phyloP scores from a whole-genome alignment of 2,888 invertebrate genomes.

The Molorchus minor region DNA sequence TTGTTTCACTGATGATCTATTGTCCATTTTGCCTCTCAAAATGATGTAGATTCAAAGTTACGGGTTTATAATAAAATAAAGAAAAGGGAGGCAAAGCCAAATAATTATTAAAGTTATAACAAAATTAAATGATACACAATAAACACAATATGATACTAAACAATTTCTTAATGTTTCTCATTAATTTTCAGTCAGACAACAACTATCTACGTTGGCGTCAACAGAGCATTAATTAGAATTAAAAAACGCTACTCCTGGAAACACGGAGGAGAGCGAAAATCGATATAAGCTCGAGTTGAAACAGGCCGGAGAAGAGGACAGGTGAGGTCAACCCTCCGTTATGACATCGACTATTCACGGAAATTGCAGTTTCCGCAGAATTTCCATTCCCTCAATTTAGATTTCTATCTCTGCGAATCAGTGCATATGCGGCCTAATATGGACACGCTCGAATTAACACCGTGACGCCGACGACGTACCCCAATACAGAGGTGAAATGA shows the following conservation, averaged over 20 bases:
- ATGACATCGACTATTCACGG: conserved; percentile 45
- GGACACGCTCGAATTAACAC: conserved; percentile 38
- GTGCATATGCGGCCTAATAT: conserved; percentile 40
- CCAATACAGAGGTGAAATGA: conserved; percentile 34
- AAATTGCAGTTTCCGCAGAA: conserved; percentile 54
- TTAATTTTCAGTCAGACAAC: conserved; percentile 12
- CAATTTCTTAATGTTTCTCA: background rate
- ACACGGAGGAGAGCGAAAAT: conserved; percentile 11
- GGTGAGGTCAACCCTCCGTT: conserved; percentile 28
- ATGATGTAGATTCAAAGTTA: too few species aligned
- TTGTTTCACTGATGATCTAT: too few species aligned
- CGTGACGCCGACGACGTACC: too few species aligned
- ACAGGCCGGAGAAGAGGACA: conserved; percentile 21
- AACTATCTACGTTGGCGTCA: conserved; percentile 3
- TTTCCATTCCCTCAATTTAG: conserved; percentile 45
- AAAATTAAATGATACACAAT: too few species aligned
- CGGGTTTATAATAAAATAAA: too few species aligned
- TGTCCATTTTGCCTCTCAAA: too few species aligned
- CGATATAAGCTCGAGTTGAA: conserved; percentile 11
- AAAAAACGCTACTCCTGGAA: background rate
- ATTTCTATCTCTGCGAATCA: conserved; percentile 44
- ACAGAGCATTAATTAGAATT: conserved; percentile 23
- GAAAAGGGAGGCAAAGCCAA: too few species aligned
- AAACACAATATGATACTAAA: too few species aligned
- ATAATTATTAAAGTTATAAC: too few species aligned